These are phyloP conservation scores for Nerophis lumbriciformis DNA, from an alignment of 2,113 vertebrate species.

Conservation along the genomic window DNA sequence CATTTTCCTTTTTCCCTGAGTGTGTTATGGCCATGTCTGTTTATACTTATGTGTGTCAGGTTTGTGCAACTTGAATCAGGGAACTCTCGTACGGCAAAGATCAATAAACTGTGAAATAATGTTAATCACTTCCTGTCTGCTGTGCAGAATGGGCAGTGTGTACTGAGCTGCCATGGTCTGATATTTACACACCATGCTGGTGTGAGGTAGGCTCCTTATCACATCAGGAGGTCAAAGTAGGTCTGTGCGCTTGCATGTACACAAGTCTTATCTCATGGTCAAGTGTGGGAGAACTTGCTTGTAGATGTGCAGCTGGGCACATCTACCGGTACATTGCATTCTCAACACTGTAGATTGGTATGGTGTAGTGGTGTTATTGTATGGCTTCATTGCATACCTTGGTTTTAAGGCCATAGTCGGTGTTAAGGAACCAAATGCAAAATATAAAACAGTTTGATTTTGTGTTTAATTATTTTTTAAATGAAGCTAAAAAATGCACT, in stretches of 20 bases:
- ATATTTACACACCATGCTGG: slow-evolving; percentile 17
- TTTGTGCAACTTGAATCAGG: slow-evolving; percentile 13
- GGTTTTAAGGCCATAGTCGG: too few species aligned
- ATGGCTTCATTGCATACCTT: too few species aligned
- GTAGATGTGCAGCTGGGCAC: slow-evolving; percentile 9
- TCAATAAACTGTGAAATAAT: slow-evolving; percentile 37
- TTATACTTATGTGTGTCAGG: slow-evolving; percentile 12
- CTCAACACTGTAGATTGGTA: too few species aligned
- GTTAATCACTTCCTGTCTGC: slow-evolving; percentile 32
- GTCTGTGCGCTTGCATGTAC: slow-evolving; percentile 13
- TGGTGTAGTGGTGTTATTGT: too few species aligned
- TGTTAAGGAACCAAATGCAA: too few species aligned
- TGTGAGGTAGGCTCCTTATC: slow-evolving; percentile 44
- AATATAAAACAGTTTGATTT: too few species aligned
- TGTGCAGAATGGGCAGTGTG: slow-evolving; percentile 20
- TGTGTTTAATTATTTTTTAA: too few species aligned
- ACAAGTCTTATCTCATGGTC: slow-evolving; percentile 17
- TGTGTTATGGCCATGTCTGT: slow-evolving; percentile 1
- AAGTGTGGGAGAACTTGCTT: slow-evolving; percentile 19
- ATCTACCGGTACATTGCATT: too few species aligned
- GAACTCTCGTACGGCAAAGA: slow-evolving; percentile 33
- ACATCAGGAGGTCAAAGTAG: slow-evolving; percentile 15
- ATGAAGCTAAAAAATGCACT: too few species aligned
- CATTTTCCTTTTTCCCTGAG: not conserved
- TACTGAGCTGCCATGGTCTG: slow-evolving; percentile 6